Conservation (phyloP, 2,113 vertebrate genomes). For the Oreochromis tanganicae region DNA sequence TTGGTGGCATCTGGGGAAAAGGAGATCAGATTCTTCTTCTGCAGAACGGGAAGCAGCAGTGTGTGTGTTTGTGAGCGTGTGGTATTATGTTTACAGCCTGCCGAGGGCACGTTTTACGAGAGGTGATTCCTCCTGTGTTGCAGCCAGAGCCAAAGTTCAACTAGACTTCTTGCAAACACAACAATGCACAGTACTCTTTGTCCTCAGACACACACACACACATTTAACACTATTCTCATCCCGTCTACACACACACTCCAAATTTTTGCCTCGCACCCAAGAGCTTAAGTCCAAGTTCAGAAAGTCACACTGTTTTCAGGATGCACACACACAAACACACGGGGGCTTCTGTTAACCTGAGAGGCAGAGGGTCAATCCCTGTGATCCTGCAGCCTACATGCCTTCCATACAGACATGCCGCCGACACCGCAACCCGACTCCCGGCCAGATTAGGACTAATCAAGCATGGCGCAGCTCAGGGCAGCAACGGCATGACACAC, state of each 20-base stretch:
- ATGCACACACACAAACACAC: conserved; percentile 18
- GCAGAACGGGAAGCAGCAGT: not conserved
- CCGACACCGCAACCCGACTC: conserved; percentile 70
- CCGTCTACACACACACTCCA: not conserved
- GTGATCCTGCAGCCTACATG: conserved; percentile 70
- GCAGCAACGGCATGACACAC: conserved; percentile 6
- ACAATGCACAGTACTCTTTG: not conserved
- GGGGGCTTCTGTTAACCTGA: conserved; percentile 76
- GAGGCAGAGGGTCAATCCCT: conserved; percentile 72
- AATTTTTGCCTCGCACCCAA: not conserved
- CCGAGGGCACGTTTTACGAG: conserved; percentile 60
- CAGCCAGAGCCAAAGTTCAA: conserved; percentile 66
- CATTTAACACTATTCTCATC: not conserved
- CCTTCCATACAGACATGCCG: conserved; percentile 65
- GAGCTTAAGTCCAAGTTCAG: conserved; percentile 12
- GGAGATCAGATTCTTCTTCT: not conserved
- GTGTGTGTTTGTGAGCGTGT: not conserved
- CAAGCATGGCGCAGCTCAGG: conserved; percentile 53
- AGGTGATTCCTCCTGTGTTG: conserved; percentile 30
- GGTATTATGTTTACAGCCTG: conserved; percentile 63
- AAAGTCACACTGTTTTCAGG: not conserved
- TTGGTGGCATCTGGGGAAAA: not conserved
- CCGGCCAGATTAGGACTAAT: conserved; percentile 64
- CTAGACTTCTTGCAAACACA: conserved; percentile 29
- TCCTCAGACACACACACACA: not conserved